Evolutionary conservation across 2,888 invertebrate genomes (phyloP), one percentile per base, ranked within the genome.

Genomic region (Lobophora halterata): DNA sequence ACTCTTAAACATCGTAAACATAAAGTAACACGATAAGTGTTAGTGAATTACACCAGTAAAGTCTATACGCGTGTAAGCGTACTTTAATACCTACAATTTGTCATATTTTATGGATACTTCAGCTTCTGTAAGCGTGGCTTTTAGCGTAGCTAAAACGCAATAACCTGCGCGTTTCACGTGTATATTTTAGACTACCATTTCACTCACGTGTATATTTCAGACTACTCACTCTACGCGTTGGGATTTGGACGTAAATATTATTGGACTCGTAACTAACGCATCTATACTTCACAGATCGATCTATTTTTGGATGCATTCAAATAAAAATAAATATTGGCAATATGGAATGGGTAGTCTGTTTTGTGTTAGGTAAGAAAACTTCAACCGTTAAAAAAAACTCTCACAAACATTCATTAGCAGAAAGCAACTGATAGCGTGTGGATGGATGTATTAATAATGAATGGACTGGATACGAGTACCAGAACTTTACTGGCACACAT

Each of bases 151-250:
- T 19, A 24, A 29, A 18, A 23, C 10, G 26, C 28, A 18, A 23
- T 18, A 6, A 10, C 23, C 23, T 23, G 11, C 12, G 23, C 28
- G 23, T 23, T 24, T 17, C 16, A 13, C 23, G 13, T 13, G 13
- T 9, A 36, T 36, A 52, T 52, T 56, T 49, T 35, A 30, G 42
- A 38, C 34, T 13, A 46, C 37, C n/a, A n/a, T n/a, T n/a, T n/a
- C n/a, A n/a, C n/a, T n/a, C n/a, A n/a, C 14, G 13, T 13, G 13
- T 9, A 36, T 36, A 52, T 52, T 56, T 49, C 32, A 30, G 42
- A 38, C 34, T 13, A 46, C 37, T 42, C 40, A 37, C 34, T 44
- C 34, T 39, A 32, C 37, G 46, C 37, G 27, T 39, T 34, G 37
- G 29, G 35, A 28, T 44, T 35, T 11, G 25, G 34, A 32, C 39